Conservation (phyloP, 2,888 invertebrate genomes). For the Phaedon cochleariae region DNA sequence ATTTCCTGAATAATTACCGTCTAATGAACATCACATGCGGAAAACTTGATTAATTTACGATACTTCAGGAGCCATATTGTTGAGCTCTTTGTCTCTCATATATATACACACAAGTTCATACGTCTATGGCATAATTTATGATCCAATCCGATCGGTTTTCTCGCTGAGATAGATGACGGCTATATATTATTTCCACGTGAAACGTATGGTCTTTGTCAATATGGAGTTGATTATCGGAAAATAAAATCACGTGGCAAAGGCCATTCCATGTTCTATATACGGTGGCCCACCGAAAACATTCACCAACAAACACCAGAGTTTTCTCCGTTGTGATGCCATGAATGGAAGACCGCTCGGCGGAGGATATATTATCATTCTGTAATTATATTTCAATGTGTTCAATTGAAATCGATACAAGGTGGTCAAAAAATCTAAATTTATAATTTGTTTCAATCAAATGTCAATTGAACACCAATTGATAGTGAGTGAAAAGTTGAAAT, state of each 20-base stretch:
- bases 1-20: slow-evolving; percentile 43
- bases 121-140: slow-evolving; percentile 30
- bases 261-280: background rate
- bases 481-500: too few species aligned
- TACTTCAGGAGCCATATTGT: slow-evolving; percentile 27
- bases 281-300: too few species aligned
- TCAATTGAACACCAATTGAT: too few species aligned
- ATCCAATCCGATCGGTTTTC: slow-evolving; percentile 14
- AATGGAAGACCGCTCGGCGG: too few species aligned
- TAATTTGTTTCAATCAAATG: too few species aligned
- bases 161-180: slow-evolving; percentile 19
- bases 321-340: too few species aligned
- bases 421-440: too few species aligned
- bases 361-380: too few species aligned
- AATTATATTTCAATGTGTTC: too few species aligned
- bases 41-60: slow-evolving; percentile 35
- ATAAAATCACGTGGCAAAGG: background rate
- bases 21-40: slow-evolving; percentile 36
- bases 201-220: slow-evolving; percentile 6
- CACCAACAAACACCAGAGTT: too few species aligned
- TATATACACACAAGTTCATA: slow-evolving; percentile 20
- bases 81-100: slow-evolving; percentile 18
- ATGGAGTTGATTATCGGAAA: slow-evolving; percentile 2
- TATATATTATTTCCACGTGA: slow-evolving; percentile 25
- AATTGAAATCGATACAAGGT: too few species aligned